Conservation (phyloP, 1,140 invertebrate genomes). For the Euura saliciscinereae region DNA sequence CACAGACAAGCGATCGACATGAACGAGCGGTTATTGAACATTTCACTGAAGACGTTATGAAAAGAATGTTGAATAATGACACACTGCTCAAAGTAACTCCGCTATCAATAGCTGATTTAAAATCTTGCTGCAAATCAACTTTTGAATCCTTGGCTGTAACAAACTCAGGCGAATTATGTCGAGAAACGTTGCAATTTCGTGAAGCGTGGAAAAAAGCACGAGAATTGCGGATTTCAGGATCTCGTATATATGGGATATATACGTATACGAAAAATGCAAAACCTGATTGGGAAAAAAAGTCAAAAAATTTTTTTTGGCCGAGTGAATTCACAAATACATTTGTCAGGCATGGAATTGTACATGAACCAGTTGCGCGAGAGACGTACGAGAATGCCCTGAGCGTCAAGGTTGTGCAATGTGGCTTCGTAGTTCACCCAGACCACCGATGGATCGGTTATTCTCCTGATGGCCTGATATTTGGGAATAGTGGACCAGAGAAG, state of each 20-base stretch:
- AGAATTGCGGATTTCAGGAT: slow-evolving; percentile 20
- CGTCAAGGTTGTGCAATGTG: background rate
- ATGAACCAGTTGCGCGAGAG: slow-evolving; percentile 10
- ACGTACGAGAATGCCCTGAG: background rate
- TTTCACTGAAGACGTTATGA: too few species aligned
- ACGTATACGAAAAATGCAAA: slow-evolving; percentile 17
- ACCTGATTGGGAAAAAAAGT: slow-evolving; percentile 19
- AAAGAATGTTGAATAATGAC: too few species aligned
- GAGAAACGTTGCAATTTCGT: background rate
- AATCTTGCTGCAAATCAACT: too few species aligned
- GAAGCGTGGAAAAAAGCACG: slow-evolving; percentile 10
- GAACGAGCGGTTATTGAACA: too few species aligned
- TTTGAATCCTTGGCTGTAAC: too few species aligned
- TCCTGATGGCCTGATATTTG: background rate
- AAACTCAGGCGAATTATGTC: background rate
- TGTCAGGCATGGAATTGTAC: slow-evolving; percentile 9
- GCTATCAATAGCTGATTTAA: too few species aligned
- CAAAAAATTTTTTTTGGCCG: slow-evolving; percentile 16
- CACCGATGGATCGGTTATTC: background rate
- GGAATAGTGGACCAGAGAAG: background rate
- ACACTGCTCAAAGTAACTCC: too few species aligned
- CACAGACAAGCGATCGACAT: too few species aligned
- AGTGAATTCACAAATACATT: background rate
- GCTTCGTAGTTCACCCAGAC: background rate
- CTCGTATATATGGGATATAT: slow-evolving; percentile 13